These are phyloP conservation scores for Cryptotermes secundus DNA, from an alignment of 1,140 invertebrate species.

Conservation along the genomic window DNA sequence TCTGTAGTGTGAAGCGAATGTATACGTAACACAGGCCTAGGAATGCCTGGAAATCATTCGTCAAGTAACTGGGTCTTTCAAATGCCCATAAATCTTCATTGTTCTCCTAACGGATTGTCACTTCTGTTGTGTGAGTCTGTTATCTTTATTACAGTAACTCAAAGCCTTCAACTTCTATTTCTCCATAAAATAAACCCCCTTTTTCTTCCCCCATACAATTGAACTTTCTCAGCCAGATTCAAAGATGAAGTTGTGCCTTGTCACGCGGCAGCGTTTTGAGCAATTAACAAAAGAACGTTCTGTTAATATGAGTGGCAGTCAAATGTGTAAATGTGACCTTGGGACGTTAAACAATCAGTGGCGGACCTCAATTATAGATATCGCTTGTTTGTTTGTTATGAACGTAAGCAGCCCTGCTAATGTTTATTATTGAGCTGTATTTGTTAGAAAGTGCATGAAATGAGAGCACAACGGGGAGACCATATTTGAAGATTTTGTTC, in stretches of 20 bases:
- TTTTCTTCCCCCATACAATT: neutral
- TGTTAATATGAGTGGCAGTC: neutral
- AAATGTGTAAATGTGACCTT: neutral
- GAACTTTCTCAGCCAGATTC: neutral
- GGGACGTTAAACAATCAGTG: neutral
- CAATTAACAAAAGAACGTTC: neutral
- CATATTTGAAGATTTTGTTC: too few relatives aligned
- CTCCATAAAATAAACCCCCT: neutral
- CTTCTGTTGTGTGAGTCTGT: neutral
- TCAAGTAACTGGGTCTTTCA: too few relatives aligned
- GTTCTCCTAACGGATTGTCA: neutral
- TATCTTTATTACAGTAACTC: neutral
- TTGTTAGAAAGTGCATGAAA: too few relatives aligned
- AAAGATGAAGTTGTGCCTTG: neutral
- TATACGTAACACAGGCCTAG: too few relatives aligned
- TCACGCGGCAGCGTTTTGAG: neutral
- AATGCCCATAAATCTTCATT: too few relatives aligned
- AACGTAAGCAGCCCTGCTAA: too few relatives aligned
- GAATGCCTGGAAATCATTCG: too few relatives aligned
- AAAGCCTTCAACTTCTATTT: neutral
- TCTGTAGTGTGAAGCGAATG: too few relatives aligned
- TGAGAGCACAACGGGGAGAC: too few relatives aligned
- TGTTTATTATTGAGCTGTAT: too few relatives aligned
- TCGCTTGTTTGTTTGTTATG: too few relatives aligned
- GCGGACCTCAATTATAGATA: neutral